phyloP scores from a whole-genome alignment of 2,113 vertebrate species.

The Meriones unguiculatus region DNA sequence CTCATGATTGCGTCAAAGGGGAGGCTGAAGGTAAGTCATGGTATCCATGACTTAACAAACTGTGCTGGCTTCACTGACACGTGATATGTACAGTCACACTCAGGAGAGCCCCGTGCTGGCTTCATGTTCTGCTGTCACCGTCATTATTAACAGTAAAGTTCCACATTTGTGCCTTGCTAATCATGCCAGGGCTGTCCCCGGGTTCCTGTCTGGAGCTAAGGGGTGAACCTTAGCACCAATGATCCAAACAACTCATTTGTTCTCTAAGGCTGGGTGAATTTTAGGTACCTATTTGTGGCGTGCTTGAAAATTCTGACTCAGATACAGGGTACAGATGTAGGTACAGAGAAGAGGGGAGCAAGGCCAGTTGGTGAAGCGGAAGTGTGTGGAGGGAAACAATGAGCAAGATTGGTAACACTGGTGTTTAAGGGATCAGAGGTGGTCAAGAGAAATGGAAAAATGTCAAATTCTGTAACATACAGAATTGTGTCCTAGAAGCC shows the following conservation, averaged over 20 bases:
- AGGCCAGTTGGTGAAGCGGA: neutral
- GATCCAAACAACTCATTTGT: neutral
- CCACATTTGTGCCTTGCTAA: neutral
- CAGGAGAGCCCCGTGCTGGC: neutral
- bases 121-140: neutral
- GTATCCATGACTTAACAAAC: neutral
- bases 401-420: neutral
- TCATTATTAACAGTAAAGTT: neutral
- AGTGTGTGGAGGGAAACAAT: neutral
- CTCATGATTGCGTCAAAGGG: neutral
- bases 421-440: neutral
- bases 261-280: neutral
- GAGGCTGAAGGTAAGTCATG: neutral
- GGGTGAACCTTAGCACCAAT: neutral
- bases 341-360: neutral
- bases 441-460: neutral
- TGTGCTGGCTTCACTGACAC: neutral
- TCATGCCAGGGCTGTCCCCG: neutral
- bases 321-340: neutral
- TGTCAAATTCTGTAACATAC: neutral
- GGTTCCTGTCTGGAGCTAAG: neutral
- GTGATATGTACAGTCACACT: neutral
- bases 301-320: conserved; percentile 7
- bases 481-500: neutral
- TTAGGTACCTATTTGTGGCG: neutral